These are phyloP conservation scores for Lycia hirtaria DNA, from an alignment of 2,888 invertebrate species.

Conservation along the genomic window DNA sequence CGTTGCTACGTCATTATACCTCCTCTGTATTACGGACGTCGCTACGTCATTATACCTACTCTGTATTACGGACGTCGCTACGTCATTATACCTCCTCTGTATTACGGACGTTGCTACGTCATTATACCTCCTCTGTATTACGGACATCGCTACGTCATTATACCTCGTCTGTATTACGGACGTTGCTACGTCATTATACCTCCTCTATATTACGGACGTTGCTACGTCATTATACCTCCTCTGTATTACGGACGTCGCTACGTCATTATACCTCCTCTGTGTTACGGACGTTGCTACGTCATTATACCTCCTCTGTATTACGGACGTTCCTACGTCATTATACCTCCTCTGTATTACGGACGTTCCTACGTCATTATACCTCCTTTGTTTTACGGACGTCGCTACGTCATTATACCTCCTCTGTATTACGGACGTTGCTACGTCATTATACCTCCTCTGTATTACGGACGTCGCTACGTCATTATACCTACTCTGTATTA, in stretches of 20 bases:
- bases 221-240: background rate
- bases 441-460: background rate
- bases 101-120: background rate
- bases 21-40: background rate
- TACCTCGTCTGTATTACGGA: background rate
- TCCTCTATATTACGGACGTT: background rate
- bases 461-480: background rate
- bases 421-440: background rate
- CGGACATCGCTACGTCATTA: background rate
- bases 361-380: background rate
- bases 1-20: background rate
- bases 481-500: background rate
- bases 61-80: background rate
- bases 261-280: background rate
- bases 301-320: background rate
- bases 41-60: background rate
- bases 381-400: background rate
- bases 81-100: background rate
- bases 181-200: background rate
- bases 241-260: background rate
- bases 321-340: background rate
- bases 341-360: background rate
- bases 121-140: background rate
- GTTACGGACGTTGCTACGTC: background rate
- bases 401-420: background rate